phyloP scores from a whole-genome alignment of 2,113 vertebrate species.

The Odobenus rosmarus region DNA sequence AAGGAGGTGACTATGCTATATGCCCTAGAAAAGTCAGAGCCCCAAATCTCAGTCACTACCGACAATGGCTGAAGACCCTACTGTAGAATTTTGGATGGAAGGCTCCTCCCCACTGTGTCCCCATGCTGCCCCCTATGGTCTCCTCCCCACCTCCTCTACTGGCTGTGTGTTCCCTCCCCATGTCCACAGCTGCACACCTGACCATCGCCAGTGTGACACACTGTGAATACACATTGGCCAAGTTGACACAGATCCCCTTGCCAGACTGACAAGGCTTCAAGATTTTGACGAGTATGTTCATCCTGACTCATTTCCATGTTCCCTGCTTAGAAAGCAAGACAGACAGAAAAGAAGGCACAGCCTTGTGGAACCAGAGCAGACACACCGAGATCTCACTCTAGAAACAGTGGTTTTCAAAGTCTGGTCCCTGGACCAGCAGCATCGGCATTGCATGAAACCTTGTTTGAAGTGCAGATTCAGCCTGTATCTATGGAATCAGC shows the following conservation, averaged over 20 bases:
- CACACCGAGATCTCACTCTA: neutral
- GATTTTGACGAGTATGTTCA: neutral
- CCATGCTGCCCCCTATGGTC: neutral
- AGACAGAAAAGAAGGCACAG: neutral
- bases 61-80: accelerated
- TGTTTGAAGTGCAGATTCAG: neutral
- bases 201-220: neutral
- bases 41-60: neutral
- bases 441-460: accelerated
- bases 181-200: neutral
- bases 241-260: neutral
- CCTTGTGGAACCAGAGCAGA: neutral
- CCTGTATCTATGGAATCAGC: neutral
- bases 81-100: neutral
- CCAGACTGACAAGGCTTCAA: neutral
- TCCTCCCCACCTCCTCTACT: neutral
- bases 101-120: accelerated
- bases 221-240: neutral
- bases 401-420: neutral
- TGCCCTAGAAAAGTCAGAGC: neutral
- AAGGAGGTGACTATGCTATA: accelerated
- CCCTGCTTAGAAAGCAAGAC: neutral
- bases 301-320: neutral
- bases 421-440: neutral
- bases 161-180: neutral